Base-by-base conservation (phyloP, 2,797 vertebrate genomes). In the Catharus ustulatus region DNA sequence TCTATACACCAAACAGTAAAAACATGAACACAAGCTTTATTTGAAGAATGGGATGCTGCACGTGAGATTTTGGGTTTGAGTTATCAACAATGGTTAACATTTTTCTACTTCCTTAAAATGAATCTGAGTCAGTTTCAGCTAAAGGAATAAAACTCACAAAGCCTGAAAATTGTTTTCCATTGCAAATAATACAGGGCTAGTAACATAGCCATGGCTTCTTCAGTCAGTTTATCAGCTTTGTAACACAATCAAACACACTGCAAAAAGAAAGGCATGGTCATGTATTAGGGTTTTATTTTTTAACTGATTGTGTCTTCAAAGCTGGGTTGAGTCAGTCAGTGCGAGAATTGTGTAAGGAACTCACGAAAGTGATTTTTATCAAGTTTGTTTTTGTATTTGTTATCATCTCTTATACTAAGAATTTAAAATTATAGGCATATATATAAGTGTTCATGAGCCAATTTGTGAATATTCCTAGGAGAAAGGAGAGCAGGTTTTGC, bases 101-200 rank as follows among this genome's bases (percentile, higher is more conserved):
- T 66, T 83, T 75, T 73, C 58, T 64, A 43, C 34, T 68, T 29
- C 58, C 75, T 80, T 77, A 68, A 93, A 93, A 93, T 66, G 20
- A 63, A 69, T 86, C 23, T 16, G 64, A 93, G 49, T 68, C 0
- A 0, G 17, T 61, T 83, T 94, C 89, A 49, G 40, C 75, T 63
- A 68, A 92, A 96, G 79, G 36, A 68, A 73, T 68, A 73, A 58
- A 84, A 46, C 17, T 87, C 67, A 87, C 49, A 61, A 73, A 68
- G 34, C 43, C 90, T 93, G 88, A 91, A 92, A 83, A 43, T 77
- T 7, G 36, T 75, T 84, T 93, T 45, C 81, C n/a, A 45, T 27
- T 55, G 87, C 64, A 88, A 69, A 67, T 40, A 72, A 67, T 13
- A 46, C 15, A 20, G 36, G 43, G 30, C 34, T 80, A 54, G 15